A percentile compares a stretch with the other conserved stretches of the same genome.
Conservation (phyloP, 2,797 vertebrate species). For the Hydrolagus colliei region DNA sequence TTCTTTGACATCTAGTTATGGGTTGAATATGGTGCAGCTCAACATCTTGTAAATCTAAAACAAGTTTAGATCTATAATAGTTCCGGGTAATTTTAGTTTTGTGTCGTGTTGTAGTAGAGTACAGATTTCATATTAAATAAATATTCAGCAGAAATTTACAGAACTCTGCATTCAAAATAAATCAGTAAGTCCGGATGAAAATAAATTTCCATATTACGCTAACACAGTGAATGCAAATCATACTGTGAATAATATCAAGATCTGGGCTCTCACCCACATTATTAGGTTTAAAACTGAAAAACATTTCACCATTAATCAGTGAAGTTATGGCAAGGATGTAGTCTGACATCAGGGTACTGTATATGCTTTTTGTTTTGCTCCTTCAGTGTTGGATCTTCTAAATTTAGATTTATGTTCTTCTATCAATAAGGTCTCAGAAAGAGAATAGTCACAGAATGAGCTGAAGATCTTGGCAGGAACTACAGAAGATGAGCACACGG, state of each 20-base stretch:
- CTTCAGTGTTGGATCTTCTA: background rate
- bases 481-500: background rate
- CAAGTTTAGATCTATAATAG: background rate
- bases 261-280: background rate
- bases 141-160: constrained; percentile 11
- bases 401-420: background rate
- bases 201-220: background rate
- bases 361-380: background rate
- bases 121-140: background rate
- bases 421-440: background rate
- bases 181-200: constrained; percentile 1
- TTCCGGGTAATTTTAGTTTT: background rate
- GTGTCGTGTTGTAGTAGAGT: background rate
- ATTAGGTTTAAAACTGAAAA: constrained; percentile 1
- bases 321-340: background rate
- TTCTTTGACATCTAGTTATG: background rate
- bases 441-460: background rate
- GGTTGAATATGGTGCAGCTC: no score
- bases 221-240: background rate
- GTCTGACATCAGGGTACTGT: background rate
- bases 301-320: background rate
- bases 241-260: constrained; percentile 7
- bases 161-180: background rate
- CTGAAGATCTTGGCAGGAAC: background rate
- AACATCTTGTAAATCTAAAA: background rate